Evolutionary conservation across 2,113 vertebrate species (phyloP).

Genomic region (Malurus alboscapulatus): DNA sequence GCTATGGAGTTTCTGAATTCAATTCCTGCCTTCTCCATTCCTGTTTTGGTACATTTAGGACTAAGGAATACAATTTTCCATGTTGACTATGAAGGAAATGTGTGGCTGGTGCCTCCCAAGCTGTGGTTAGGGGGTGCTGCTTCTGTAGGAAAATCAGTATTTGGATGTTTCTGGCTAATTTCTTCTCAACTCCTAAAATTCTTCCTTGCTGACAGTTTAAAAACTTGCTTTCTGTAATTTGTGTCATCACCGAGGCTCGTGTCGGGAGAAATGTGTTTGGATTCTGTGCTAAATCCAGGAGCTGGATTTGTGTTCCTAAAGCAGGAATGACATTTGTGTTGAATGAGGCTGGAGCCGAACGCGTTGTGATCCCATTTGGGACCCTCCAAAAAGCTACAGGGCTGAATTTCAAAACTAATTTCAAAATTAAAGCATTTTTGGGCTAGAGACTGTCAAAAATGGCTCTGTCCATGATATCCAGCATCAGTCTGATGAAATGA

Average conservation of each 20-base stretch:
- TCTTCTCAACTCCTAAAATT: not conserved
- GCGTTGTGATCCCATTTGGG: accelerated
- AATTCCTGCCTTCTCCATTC: not conserved
- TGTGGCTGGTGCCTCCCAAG: not conserved
- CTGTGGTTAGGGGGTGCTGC: not conserved
- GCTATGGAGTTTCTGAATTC: not conserved
- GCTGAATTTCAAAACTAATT: not conserved
- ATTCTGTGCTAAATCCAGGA: not conserved
- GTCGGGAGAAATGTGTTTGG: not conserved
- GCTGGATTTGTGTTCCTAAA: not conserved
- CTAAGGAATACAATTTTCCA: not conserved
- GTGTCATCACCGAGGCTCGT: not conserved
- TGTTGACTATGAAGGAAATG: accelerated
- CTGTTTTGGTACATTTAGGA: not conserved
- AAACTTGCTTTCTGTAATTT: not conserved
- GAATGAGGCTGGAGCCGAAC: not conserved
- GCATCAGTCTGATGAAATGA: conserved; percentile 52
- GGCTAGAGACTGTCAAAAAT: not conserved
- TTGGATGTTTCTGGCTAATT: not conserved
- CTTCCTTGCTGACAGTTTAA: not conserved
- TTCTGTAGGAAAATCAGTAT: not conserved
- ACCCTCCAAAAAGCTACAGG: not conserved
- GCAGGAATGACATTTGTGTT: not conserved
- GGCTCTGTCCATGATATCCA: not conserved
- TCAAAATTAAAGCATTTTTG: not conserved